These are phyloP conservation scores for Corythoichthys haematopterus DNA, from an alignment of 2,113 vertebrate genomes.

Conservation along the genomic window DNA sequence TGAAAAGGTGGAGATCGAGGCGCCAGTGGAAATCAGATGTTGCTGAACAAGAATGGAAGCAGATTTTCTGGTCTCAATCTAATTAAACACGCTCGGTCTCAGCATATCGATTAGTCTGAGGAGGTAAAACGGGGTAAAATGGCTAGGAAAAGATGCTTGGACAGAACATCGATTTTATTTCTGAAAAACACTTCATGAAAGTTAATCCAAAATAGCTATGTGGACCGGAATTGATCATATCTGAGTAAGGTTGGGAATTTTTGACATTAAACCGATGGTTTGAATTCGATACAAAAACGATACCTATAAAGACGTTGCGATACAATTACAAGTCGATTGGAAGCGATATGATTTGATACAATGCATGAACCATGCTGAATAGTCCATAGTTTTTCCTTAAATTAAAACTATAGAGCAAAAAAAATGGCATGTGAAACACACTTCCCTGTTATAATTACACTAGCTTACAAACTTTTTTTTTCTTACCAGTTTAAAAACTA, in stretches of 20 bases:
- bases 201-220: neutral
- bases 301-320: too few relatives aligned
- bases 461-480: too few relatives aligned
- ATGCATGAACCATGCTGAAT: too few relatives aligned
- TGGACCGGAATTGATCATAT: neutral
- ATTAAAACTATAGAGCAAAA: too few relatives aligned
- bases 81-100: neutral
- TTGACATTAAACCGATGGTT: too few relatives aligned
- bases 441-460: too few relatives aligned
- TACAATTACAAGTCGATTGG: too few relatives aligned
- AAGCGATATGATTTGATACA: too few relatives aligned
- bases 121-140: neutral
- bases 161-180: neutral
- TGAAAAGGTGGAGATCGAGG: neutral
- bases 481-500: too few relatives aligned
- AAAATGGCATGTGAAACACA: too few relatives aligned
- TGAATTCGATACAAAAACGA: too few relatives aligned
- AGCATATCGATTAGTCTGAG: constrained; percentile 1
- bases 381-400: too few relatives aligned
- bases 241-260: neutral
- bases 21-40: neutral
- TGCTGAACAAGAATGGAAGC: neutral
- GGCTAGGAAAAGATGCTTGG: neutral
- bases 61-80: constrained; percentile 1
- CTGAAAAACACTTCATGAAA: neutral